phyloP scores from a whole-genome alignment of 2,797 vertebrate species.

The Oophaga sylvatica region DNA sequence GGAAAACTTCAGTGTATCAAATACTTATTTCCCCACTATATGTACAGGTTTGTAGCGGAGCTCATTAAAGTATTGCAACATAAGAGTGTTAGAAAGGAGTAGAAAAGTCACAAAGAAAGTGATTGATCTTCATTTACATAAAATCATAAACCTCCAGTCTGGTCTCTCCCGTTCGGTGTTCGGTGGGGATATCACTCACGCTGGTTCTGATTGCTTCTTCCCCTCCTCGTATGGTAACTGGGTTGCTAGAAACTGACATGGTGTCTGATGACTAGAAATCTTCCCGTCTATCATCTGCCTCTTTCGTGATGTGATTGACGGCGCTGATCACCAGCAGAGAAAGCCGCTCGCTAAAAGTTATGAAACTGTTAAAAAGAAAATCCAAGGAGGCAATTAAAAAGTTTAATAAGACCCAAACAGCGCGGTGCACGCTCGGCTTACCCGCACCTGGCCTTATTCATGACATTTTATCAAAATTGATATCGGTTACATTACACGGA shows the following conservation, averaged over 20 bases:
- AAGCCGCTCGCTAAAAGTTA: neutral
- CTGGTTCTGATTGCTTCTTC: neutral
- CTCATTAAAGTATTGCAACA: no score
- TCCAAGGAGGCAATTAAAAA: constrained; percentile 31
- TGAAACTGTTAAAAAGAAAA: constrained; percentile 20
- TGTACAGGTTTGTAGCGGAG: no score
- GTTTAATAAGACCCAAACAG: constrained; percentile 31
- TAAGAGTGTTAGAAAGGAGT: no score
- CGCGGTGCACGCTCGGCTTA: constrained; percentile 2
- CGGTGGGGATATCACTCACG: no score
- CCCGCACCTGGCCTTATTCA: constrained; percentile 52
- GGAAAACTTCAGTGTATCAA: no score
- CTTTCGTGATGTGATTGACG: neutral
- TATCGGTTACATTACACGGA: constrained; percentile 59
- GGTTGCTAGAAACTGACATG: neutral
- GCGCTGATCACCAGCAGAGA: neutral
- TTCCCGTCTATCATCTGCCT: neutral
- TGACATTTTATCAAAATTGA: constrained; percentile 51
- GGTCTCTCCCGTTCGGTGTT: no score
- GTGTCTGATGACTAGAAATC: neutral
- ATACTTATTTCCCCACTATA: no score
- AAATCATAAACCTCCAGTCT: no score
- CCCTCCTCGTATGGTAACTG: neutral
- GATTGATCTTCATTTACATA: no score
- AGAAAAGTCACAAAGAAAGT: no score